Conservation (phyloP, 2,888 invertebrate species). For the Trypoxylon attenuatum region DNA sequence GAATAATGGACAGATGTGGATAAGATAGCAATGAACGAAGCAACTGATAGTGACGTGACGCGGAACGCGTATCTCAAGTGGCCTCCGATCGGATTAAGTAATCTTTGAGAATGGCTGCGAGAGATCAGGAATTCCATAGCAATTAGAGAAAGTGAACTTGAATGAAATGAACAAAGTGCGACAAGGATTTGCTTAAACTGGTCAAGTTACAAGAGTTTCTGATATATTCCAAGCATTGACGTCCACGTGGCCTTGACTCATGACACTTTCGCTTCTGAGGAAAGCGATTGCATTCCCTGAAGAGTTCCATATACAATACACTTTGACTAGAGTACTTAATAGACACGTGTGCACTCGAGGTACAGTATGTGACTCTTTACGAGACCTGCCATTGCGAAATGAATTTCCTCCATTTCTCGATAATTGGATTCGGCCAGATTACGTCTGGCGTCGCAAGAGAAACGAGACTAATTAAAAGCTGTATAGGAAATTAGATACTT, state of each 20-base stretch:
- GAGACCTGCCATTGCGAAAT: no score
- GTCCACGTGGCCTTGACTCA: neutral
- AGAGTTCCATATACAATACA: no score
- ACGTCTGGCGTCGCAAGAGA: no score
- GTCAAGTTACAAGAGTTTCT: neutral
- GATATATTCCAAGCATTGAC: no score
- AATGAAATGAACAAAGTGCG: neutral
- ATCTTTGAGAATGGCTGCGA: neutral
- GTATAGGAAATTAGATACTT: no score
- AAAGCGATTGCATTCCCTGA: neutral
- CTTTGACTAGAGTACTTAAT: no score
- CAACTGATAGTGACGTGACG: slow-evolving; percentile 1
- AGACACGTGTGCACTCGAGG: no score
- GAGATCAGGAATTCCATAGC: neutral
- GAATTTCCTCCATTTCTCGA: no score
- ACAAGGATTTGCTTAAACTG: neutral
- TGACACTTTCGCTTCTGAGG: neutral
- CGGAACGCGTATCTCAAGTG: neutral
- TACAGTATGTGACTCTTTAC: no score
- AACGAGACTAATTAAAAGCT: no score
- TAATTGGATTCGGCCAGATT: no score
- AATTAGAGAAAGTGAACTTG: slow-evolving; percentile 24
- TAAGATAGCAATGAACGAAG: slow-evolving; percentile 13
- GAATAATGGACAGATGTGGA: slow-evolving; percentile 2
- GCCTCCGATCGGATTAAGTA: slow-evolving; percentile 7